These are phyloP conservation scores for Vidua chalybeata DNA, from an alignment of 2,113 vertebrate species.

Conservation along the genomic window DNA sequence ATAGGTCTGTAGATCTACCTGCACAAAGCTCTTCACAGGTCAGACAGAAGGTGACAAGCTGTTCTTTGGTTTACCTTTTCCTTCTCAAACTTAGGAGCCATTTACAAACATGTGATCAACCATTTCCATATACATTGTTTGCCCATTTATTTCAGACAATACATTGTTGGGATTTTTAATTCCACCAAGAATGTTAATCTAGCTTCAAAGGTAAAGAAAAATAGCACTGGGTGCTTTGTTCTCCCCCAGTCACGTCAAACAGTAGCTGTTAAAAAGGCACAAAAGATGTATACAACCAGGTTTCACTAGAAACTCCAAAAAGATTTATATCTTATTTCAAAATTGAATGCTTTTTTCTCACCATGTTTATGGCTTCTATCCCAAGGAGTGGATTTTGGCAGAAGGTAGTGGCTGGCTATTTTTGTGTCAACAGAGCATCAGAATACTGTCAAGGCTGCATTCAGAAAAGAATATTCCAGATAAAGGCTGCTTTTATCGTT, in stretches of 20 bases:
- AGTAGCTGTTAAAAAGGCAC: not conserved
- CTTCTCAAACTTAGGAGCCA: not conserved
- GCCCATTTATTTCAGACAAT: slow-evolving; percentile 7
- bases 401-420: not conserved
- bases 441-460: not conserved
- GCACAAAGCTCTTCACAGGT: not conserved
- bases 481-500: not conserved
- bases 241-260: not conserved
- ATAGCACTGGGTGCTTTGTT: not conserved
- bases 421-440: not conserved
- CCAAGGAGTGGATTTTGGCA: not conserved
- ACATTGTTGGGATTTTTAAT: not conserved
- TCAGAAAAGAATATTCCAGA: not conserved
- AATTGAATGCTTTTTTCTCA: not conserved
- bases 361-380: not conserved
- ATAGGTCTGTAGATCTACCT: not conserved
- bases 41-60: not conserved
- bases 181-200: slow-evolving; percentile 44
- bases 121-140: not conserved
- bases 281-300: not conserved
- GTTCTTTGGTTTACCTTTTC: not conserved
- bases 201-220: slow-evolving; percentile 36
- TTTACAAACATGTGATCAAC: not conserved
- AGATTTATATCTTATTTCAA: not conserved
- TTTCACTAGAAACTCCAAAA: not conserved